Evolutionary conservation across 1,140 invertebrate species (phyloP), one percentile per base, ranked within the genome.

Genomic region (Aphaenogaster rudis): DNA sequence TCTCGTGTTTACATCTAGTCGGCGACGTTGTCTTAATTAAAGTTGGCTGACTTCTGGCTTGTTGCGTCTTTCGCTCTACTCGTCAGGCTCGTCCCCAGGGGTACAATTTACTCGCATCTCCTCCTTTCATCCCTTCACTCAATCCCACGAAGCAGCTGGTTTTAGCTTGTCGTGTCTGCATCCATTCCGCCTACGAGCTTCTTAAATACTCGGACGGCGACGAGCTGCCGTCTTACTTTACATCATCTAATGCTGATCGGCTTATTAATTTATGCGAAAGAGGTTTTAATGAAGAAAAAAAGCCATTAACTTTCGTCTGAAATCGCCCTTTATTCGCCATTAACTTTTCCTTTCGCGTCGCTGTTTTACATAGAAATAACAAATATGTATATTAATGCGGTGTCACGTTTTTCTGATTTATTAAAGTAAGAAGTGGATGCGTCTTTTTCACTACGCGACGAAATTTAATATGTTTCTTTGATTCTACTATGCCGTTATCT

Each of bases 1-100:
- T 50, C 13, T 11, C 17, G 33, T 63, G 59, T 87, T 74, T 88
- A 92, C 76, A 91, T 85, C 50, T 87, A 64, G 61, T 59, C 78
- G 72, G 86, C 91, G 92, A 92, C 90, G 92, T 91, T 91, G 91
- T 93, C 93, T 94, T 95, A 94, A 94, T 95, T 95, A 94, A 95
- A 93, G 90, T 93, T 89, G 86, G 88, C 90, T 92, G 92, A 92
- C 92, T 94, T 93, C 87, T 88, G 88, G 85, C 87, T 89, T 90
- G 54, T 71, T 69, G 88, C 88, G 86, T 87, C 88, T 91, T 93
- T 88, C 89, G 74, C 86, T 77, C 85, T 88, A 90, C 91, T 91
- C 87, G 88, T 90, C 89, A 89, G 79, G 64, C 52, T 89, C 87
- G 84, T 93, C 92, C 93, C 92, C 86, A 87, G 89, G 93, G 94